A percentile compares a stretch with the other conserved stretches of the same genome.
Conservation (phyloP, 1,140 invertebrate species). For the Fopius arisanus region DNA sequence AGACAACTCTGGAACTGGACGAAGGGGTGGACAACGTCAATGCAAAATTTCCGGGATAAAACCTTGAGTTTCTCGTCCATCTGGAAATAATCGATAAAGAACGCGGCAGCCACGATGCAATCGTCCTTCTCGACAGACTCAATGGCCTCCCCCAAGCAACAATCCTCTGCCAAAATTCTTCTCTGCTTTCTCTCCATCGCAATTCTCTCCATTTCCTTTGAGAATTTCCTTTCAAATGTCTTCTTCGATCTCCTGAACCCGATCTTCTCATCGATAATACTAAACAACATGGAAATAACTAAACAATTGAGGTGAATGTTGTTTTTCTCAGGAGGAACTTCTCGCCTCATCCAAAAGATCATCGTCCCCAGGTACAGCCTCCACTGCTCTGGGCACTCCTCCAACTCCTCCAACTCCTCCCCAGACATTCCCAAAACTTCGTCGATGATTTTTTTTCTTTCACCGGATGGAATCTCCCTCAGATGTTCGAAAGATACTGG, state of each 20-base stretch:
- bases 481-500: constrained; percentile 58
- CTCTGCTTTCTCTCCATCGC: constrained; percentile 2
- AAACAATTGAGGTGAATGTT: constrained; percentile 69
- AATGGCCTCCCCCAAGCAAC: background rate
- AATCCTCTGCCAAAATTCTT: background rate
- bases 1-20: constrained; percentile 77
- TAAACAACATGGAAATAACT: constrained; percentile 69
- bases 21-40: constrained; percentile 72
- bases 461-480: constrained; percentile 36
- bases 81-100: constrained; percentile 72
- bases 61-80: constrained; percentile 68
- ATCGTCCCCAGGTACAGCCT: constrained; percentile 71
- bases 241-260: constrained; percentile 41
- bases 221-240: constrained; percentile 44
- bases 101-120: constrained; percentile 68
- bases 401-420: constrained; percentile 54
- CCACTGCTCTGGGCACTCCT: constrained; percentile 68
- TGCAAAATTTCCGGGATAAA: constrained; percentile 70
- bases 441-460: constrained; percentile 60
- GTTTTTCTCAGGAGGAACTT: constrained; percentile 56
- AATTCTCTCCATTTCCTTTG: background rate
- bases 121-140: constrained; percentile 64
- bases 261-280: constrained; percentile 70
- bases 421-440: constrained; percentile 58
- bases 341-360: constrained; percentile 73